These are phyloP conservation scores for Reticulitermes speratus DNA, from an alignment of 1,140 invertebrate genomes.

Conservation along the genomic window DNA sequence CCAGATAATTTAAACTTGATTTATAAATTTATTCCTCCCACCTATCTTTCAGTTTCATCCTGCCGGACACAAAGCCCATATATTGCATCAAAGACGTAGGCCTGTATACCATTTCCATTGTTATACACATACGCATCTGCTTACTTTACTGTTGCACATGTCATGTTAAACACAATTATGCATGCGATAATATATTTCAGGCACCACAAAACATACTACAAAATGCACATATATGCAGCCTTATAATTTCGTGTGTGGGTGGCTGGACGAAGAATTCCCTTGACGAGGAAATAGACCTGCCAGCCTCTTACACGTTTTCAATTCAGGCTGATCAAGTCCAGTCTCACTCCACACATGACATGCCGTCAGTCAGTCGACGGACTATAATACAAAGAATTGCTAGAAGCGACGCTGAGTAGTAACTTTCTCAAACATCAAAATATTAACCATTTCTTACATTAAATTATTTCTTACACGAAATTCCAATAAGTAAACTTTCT, in stretches of 20 bases:
- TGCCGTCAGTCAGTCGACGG: not conserved
- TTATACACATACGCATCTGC: not conserved
- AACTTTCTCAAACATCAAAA: not conserved
- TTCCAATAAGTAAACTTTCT: too few relatives aligned
- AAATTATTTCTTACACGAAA: too few relatives aligned
- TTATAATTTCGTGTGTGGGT: not conserved
- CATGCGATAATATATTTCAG: not conserved
- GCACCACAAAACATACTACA: not conserved
- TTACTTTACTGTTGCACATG: not conserved
- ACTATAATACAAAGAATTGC: not conserved
- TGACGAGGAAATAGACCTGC: not conserved
- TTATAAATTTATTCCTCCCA: conserved; percentile 16
- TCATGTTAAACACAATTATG: not conserved
- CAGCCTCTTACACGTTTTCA: not conserved
- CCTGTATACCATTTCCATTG: not conserved
- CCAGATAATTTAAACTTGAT: conserved; percentile 12
- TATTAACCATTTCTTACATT: too few relatives aligned
- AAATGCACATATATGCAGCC: not conserved
- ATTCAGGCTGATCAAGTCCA: not conserved
- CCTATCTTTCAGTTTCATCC: not conserved
- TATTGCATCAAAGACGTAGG: not conserved
- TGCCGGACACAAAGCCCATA: not conserved
- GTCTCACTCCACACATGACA: not conserved
- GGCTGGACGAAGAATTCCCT: not conserved
- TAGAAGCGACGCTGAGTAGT: not conserved